Conservation (phyloP, 2,888 invertebrate genomes). For the Temnothorax rugatulus region DNA sequence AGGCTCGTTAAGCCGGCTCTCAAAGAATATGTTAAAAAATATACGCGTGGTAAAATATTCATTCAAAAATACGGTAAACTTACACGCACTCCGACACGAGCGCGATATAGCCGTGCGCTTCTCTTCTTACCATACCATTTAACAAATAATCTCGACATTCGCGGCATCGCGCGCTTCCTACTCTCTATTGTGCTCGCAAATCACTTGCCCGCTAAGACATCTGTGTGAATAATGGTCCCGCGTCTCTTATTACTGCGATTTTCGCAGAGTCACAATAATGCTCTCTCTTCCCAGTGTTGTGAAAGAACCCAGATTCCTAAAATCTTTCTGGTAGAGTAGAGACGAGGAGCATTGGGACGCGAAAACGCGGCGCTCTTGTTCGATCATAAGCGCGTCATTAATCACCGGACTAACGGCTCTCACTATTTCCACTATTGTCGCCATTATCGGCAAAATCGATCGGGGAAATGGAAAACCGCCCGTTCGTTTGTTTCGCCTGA, state of each 20-base stretch:
- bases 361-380: slow-evolving; percentile 1
- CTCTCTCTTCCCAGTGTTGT: slow-evolving; percentile 36
- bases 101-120: slow-evolving; percentile 2
- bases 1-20: neutral
- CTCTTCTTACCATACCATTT: slow-evolving; percentile 29
- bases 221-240: slow-evolving; percentile 65
- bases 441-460: slow-evolving; percentile 68
- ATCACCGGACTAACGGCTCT: slow-evolving; percentile 57
- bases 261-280: slow-evolving; percentile 65
- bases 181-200: slow-evolving; percentile 49
- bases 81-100: neutral
- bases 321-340: slow-evolving; percentile 23
- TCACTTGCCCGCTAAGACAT: slow-evolving; percentile 61
- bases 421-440: slow-evolving; percentile 58
- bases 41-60: slow-evolving; percentile 14
- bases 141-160: slow-evolving; percentile 44
- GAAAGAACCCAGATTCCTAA: slow-evolving; percentile 59
- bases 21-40: neutral
- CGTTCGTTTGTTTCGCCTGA: slow-evolving; percentile 62
- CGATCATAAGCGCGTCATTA: slow-evolving; percentile 65
- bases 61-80: neutral
- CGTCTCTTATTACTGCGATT: slow-evolving; percentile 59
- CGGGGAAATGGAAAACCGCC: slow-evolving; percentile 69
- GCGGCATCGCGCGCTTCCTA: slow-evolving; percentile 13
- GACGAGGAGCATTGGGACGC: slow-evolving; percentile 8